phyloP scores from a whole-genome alignment of 2,113 vertebrate species.

The Formicarius rufipectus region DNA sequence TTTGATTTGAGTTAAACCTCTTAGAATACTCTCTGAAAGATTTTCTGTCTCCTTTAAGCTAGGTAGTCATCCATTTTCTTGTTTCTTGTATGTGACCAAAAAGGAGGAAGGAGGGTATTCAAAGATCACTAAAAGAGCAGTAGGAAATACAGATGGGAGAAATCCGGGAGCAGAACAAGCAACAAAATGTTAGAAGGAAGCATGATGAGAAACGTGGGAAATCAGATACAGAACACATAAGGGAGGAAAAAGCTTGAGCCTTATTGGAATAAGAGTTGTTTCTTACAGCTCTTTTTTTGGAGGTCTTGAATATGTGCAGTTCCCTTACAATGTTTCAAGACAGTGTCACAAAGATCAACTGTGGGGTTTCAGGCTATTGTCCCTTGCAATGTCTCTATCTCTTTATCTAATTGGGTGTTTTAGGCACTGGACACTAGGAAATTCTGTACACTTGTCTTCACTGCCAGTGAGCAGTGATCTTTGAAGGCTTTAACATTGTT shows the following conservation, averaged over 20 bases:
- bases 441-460: slow-evolving; percentile 25
- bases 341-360: not conserved
- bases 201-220: not conserved
- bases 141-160: not conserved
- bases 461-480: slow-evolving; percentile 61
- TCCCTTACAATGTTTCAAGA: not conserved
- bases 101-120: not conserved
- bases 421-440: slow-evolving; percentile 67
- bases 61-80: not conserved
- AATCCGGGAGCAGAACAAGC: not conserved
- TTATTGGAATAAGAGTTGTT: not conserved
- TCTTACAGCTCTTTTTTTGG: not conserved
- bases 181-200: not conserved
- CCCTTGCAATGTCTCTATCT: not conserved
- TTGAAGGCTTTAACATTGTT: slow-evolving; percentile 42
- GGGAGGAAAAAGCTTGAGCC: not conserved
- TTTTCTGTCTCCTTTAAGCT: not conserved
- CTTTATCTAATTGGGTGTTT: not conserved
- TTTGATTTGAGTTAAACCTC: not conserved
- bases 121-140: not conserved
- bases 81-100: not conserved
- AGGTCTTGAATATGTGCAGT: not conserved
- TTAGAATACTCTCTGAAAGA: not conserved
- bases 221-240: not conserved
- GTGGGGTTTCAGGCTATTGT: not conserved